A percentile compares a stretch with the other conserved stretches of the same genome.
phyloP scores from a whole-genome alignment of 2,797 vertebrate species.

The Phoxinus dragarum region DNA sequence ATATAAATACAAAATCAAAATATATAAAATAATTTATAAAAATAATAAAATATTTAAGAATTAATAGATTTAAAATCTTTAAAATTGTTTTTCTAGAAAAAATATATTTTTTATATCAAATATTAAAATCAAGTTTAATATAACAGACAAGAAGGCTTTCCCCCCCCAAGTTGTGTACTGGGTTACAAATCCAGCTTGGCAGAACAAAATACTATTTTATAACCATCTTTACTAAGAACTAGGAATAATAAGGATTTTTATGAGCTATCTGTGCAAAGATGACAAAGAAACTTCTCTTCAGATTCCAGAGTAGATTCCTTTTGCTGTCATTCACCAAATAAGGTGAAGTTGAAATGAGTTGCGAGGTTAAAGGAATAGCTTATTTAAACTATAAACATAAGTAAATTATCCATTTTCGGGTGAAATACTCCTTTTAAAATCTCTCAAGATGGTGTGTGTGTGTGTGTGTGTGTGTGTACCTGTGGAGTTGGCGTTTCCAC shows the following conservation, averaged over 20 bases:
- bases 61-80: neutral
- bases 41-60: no score
- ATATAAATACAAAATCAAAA: neutral
- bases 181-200: neutral
- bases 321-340: slow-evolving; percentile 1
- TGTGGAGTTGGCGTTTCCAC: slow-evolving; percentile 94
- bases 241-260: neutral
- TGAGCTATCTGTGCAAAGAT: neutral
- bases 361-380: neutral
- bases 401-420: neutral
- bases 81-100: no score
- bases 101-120: neutral
- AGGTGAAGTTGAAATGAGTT: neutral
- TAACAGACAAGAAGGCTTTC: neutral
- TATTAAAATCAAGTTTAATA: neutral
- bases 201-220: neutral
- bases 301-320: neutral
- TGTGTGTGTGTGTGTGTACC: slow-evolving; percentile 73
- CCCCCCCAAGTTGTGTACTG: neutral
- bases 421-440: neutral
- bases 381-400: neutral
- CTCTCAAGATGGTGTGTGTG: neutral
- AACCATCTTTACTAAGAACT: neutral
- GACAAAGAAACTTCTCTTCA: neutral
- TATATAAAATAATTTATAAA: neutral